Evolutionary conservation across 2,113 vertebrate genomes (phyloP).

Genomic region (Callocephalon fimbriatum): DNA sequence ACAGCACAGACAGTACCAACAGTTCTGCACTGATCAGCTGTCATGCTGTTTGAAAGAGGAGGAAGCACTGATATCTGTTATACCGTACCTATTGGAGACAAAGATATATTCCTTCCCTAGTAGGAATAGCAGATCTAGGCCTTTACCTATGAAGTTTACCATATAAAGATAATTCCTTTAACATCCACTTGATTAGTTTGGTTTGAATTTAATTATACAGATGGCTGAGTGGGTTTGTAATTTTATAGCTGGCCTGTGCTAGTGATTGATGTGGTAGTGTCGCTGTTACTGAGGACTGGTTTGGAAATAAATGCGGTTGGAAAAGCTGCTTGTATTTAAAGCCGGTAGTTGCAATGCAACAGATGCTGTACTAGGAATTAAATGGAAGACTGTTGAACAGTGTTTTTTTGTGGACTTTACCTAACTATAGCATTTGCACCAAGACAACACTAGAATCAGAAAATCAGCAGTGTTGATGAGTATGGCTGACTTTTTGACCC

Average conservation of each 20-base stretch:
- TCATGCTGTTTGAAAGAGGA: not conserved
- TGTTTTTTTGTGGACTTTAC: not conserved
- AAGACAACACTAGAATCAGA: not conserved
- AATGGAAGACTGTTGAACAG: not conserved
- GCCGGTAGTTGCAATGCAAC: not conserved
- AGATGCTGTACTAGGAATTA: not conserved
- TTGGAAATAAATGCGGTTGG: conserved; percentile 8
- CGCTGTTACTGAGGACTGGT: conserved; percentile 8
- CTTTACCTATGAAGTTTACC: not conserved
- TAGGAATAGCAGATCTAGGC: not conserved
- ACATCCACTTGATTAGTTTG: conserved; percentile 28
- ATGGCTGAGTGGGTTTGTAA: conserved; percentile 28
- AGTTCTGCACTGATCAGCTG: not conserved
- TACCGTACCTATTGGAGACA: not conserved
- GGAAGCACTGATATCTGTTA: not conserved
- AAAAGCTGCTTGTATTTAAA: conserved; percentile 28
- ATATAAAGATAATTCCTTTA: conserved; percentile 29
- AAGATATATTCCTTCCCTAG: not conserved
- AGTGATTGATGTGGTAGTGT: conserved; percentile 50
- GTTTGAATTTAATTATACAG: conserved; percentile 37
- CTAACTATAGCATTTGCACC: not conserved
- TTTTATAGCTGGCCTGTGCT: conserved; percentile 47
- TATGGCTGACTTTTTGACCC: not conserved
- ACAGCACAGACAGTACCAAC: not conserved
- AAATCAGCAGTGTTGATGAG: not conserved